phyloP scores from a whole-genome alignment of 2,113 vertebrate genomes.

The Cygnus buccinator region DNA sequence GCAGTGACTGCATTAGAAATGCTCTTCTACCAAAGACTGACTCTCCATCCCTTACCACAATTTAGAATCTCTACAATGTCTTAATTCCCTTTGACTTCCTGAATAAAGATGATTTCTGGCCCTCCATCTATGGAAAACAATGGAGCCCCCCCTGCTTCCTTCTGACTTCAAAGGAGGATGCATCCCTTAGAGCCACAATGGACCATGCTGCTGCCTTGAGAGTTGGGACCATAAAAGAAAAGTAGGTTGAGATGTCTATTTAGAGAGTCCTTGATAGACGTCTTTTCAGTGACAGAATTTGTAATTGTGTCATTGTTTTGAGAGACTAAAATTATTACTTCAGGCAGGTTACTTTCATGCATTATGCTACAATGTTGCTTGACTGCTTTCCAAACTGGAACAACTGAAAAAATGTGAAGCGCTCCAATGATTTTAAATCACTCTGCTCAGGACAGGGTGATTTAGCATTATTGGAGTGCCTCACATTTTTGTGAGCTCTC shows the following conservation, averaged over 20 bases:
- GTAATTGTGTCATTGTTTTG: background rate
- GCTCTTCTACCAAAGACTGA: background rate
- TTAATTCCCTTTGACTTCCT: constrained; percentile 33
- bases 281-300: background rate
- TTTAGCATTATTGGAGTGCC: constrained; percentile 52
- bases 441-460: background rate
- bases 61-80: constrained; percentile 32
- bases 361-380: constrained; percentile 7
- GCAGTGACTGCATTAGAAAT: constrained; percentile 30
- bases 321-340: constrained; percentile 32
- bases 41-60: background rate
- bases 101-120: constrained; percentile 49
- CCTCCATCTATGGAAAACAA: constrained; percentile 37
- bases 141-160: background rate
- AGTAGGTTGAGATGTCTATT: constrained; percentile 31
- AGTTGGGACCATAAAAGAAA: background rate
- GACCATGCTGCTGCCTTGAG: background rate
- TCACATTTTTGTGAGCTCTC: constrained; percentile 44
- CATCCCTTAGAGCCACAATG: background rate
- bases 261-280: background rate
- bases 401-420: constrained; percentile 47
- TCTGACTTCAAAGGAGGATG: constrained; percentile 28
- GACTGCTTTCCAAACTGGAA: constrained; percentile 38
- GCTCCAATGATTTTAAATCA: constrained; percentile 51
- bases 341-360: constrained; percentile 30